Evolutionary conservation across 2,797 vertebrate species (phyloP), one percentile per base, ranked within the genome.

Genomic region (Malacoraja senta): DNA sequence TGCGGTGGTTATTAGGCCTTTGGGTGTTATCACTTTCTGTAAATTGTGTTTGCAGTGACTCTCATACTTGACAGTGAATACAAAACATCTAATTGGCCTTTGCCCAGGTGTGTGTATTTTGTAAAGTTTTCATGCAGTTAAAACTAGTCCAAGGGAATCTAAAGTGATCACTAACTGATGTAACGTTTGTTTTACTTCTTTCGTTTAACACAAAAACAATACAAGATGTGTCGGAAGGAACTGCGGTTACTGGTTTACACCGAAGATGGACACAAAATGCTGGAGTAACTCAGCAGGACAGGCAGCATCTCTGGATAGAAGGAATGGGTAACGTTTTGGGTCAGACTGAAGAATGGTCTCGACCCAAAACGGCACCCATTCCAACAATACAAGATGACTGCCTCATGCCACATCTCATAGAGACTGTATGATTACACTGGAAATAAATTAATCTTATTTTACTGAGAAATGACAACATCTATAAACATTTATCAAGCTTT

Each of bases 31-130:
- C 63, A 71, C 71, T 91, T 15, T 91, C n/a, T 38, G 65, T 38
- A 71, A 91, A 91, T 38, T 91, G 65, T 65, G 71, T 91, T 91
- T 91, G 61, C 65, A 91, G 86, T 91, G 35, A 44, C 8, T 21
- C 35, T 21, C 35, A 91, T 13, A 72, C 35, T 72, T 74, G 68
- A 15, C 24, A 71, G 19, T 91, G 35, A 44, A 68, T 71, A 72
- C 24, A 91, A 91, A 44, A 38, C 88, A 74, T 72, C 68, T 7
- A 8, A 71, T 72, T 72, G 68, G 65, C 88, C 68, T 72, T 44
- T 21, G 35, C 68, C 15, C 17, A 71, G 65, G 35, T 91, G 12
- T 21, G 38, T 71, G 68, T 15, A 91, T 44, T 90, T 38, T 44
- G 35, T 24, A 68, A 71, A 0, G 32, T 38, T 71, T 91, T 26